Conservation (phyloP, 2,888 invertebrate genomes). For the Phoenoteleia sp. region DNA sequence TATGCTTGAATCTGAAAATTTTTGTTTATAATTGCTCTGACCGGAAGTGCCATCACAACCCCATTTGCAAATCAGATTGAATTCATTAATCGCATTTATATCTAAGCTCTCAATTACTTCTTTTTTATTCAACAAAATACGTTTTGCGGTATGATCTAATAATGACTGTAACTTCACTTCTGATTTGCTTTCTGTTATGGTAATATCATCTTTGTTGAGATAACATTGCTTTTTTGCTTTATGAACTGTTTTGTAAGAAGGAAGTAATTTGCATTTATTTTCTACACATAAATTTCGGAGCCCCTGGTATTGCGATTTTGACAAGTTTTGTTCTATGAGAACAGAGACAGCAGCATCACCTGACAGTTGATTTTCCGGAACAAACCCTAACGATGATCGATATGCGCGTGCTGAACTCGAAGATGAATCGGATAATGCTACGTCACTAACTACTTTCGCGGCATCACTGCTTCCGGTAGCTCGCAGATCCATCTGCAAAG, state of each 20-base stretch:
- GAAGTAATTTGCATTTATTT: background rate
- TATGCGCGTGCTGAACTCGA: conserved; percentile 4
- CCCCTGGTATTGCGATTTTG: conserved; percentile 23
- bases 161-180: conserved; percentile 36
- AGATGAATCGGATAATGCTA: background rate
- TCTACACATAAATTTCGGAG: conserved; percentile 14
- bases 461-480: background rate
- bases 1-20: too few relatives aligned
- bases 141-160: conserved; percentile 57
- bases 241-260: background rate
- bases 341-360: conserved; percentile 62
- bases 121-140: background rate
- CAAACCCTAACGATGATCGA: background rate
- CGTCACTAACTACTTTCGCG: conserved; percentile 8
- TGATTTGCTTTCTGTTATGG: conserved; percentile 67
- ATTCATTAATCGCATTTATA: background rate
- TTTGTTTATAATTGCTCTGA: too few relatives aligned
- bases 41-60: too few relatives aligned
- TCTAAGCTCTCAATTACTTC: background rate
- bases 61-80: too few relatives aligned
- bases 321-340: conserved; percentile 51
- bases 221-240: conserved; percentile 48
- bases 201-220: conserved; percentile 32
- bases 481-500: conserved; percentile 35
- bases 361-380: conserved; percentile 7